phyloP scores from a whole-genome alignment of 2,888 invertebrate species.

The Lycaena phlaeas region DNA sequence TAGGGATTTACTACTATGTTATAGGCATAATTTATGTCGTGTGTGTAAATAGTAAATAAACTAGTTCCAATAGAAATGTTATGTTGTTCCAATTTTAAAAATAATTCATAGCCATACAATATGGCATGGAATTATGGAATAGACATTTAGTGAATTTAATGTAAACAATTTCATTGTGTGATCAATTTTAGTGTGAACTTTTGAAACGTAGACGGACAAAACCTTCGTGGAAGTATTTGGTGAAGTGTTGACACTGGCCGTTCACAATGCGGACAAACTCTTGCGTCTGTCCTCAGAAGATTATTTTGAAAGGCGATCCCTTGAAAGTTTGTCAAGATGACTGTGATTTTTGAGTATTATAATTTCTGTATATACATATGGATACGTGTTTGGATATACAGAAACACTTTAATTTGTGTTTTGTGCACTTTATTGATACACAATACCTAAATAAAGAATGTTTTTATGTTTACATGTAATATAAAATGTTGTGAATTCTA shows the following conservation, averaged over 20 bases:
- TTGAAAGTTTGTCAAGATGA: constrained; percentile 53
- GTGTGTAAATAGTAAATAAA: too few species aligned
- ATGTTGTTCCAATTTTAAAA: background rate
- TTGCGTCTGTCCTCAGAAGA: constrained; percentile 36
- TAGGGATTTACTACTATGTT: too few species aligned
- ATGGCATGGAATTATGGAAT: too few species aligned
- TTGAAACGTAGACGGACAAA: constrained; percentile 50
- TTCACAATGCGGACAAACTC: constrained; percentile 60
- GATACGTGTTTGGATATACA: background rate
- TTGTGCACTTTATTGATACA: too few species aligned
- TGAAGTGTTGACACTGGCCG: constrained; percentile 56
- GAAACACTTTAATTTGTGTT: background rate
- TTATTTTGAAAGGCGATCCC: constrained; percentile 49
- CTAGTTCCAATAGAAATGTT: too few species aligned
- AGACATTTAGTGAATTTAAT: constrained; percentile 13
- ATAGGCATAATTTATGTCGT: too few species aligned
- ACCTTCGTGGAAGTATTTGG: constrained; percentile 49
- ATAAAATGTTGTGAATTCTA: too few species aligned
- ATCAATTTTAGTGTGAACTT: constrained; percentile 43
- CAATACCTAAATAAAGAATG: too few species aligned
- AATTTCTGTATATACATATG: constrained; percentile 10
- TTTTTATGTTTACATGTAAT: too few species aligned
- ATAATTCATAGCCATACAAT: too few species aligned
- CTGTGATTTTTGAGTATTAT: constrained; percentile 26
- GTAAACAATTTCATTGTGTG: constrained; percentile 22